Evolutionary conservation across 92 coral and sea anemone genomes (phyloP).

Genomic region (Porites lobata): DNA sequence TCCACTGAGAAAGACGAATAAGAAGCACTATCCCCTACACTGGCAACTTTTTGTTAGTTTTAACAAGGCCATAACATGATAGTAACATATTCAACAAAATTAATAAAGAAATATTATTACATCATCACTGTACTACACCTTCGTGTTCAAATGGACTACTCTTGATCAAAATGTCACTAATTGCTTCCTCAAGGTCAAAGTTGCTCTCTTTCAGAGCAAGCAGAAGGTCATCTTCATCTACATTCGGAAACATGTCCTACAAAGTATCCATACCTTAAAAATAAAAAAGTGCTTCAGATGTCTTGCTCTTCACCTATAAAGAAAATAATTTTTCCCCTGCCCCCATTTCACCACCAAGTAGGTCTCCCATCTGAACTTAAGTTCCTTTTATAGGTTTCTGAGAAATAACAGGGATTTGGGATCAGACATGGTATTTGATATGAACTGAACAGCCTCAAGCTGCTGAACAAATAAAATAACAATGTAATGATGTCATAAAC

Average conservation of each 20-base stretch:
- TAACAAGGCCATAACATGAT: background rate
- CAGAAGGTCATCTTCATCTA: constrained; percentile 47
- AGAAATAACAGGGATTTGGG: too few relatives aligned
- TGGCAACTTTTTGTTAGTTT: background rate
- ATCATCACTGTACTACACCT: constrained; percentile 4
- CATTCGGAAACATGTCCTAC: constrained; percentile 36
- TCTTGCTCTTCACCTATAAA: constrained; percentile 1
- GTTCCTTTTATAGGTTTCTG: background rate
- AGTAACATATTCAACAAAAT: constrained; percentile 5
- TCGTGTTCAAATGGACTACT: constrained; percentile 27
- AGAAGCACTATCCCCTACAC: too few relatives aligned
- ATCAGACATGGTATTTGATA: too few relatives aligned
- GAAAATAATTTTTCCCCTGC: background rate
- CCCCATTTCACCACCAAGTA: background rate
- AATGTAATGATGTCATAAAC: too few relatives aligned
- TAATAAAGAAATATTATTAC: background rate
- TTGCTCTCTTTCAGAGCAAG: constrained; percentile 42
- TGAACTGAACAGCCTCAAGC: too few relatives aligned
- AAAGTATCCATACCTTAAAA: constrained; percentile 33
- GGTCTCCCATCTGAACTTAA: background rate
- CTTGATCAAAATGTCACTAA: constrained; percentile 56
- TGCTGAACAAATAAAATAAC: too few relatives aligned
- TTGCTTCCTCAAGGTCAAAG: constrained; percentile 54
- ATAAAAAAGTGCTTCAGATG: background rate
- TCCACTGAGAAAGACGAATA: too few relatives aligned